phyloP scores from a whole-genome alignment of 1,140 invertebrate genomes.

The Hetaerina americana region DNA sequence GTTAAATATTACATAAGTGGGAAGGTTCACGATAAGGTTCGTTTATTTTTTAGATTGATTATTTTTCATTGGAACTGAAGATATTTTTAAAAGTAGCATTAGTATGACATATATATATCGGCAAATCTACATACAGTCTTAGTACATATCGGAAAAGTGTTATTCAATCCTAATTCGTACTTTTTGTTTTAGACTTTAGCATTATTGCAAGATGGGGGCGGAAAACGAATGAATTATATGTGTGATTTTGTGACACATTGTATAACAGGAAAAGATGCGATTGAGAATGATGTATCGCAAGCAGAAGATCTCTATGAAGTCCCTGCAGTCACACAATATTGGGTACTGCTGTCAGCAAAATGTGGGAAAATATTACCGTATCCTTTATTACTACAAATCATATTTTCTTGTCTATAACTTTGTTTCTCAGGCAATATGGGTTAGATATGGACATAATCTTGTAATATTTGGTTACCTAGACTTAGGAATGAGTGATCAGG shows the following conservation, averaged over 20 bases:
- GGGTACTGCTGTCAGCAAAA: slow-evolving; percentile 61
- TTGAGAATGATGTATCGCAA: slow-evolving; percentile 65
- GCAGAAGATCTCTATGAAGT: slow-evolving; percentile 84
- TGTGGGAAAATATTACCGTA: slow-evolving; percentile 53
- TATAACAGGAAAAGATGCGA: slow-evolving; percentile 65
- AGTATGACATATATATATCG: slow-evolving; percentile 12
- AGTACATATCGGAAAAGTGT: neutral
- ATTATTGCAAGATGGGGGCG: slow-evolving; percentile 64
- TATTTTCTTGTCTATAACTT: neutral
- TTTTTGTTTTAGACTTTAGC: neutral
- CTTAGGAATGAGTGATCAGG: too few relatives aligned
- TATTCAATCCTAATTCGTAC: neutral
- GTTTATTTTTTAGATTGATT: slow-evolving; percentile 17
- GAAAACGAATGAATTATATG: slow-evolving; percentile 69
- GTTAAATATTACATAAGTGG: slow-evolving; percentile 59
- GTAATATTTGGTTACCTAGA: too few relatives aligned
- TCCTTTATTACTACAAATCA: slow-evolving; percentile 37
- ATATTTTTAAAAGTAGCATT: slow-evolving; percentile 4
- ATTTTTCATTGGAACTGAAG: neutral
- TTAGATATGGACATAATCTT: too few relatives aligned
- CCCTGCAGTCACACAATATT: slow-evolving; percentile 69
- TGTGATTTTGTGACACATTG: slow-evolving; percentile 80
- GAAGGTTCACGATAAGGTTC: slow-evolving; percentile 51
- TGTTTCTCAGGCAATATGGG: too few relatives aligned
- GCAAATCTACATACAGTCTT: neutral